A percentile compares a stretch with the other conserved stretches of the same genome.
Conservation (phyloP, 2,797 vertebrate genomes). For the Dryobates pubescens region DNA sequence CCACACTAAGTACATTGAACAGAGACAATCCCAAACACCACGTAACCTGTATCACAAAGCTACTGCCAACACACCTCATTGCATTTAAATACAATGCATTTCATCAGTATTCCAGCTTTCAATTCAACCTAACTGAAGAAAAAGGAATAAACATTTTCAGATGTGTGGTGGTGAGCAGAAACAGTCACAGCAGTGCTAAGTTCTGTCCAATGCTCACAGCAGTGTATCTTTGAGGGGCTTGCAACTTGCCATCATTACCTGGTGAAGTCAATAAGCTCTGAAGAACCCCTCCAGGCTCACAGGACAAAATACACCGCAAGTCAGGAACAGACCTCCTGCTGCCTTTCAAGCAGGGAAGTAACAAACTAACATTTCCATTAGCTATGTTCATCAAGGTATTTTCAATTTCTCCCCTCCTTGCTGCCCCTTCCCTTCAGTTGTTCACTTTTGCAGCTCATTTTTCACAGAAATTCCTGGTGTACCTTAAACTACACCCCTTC, state of each 20-base stretch:
- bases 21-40: not conserved
- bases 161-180: not conserved
- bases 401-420: not conserved
- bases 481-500: not conserved
- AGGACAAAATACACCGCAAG: rapidly evolving
- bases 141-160: not conserved
- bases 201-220: not conserved
- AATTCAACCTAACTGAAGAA: not conserved
- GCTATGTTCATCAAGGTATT: not conserved
- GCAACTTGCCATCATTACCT: not conserved
- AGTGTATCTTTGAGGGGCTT: rapidly evolving
- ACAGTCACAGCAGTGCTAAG: not conserved
- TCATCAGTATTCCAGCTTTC: not conserved
- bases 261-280: not conserved
- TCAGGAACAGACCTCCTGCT: not conserved
- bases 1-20: not conserved
- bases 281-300: not conserved
- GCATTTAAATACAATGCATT: rapidly evolving
- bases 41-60: not conserved
- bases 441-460: not conserved
- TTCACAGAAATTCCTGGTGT: not conserved
- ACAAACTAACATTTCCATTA: not conserved
- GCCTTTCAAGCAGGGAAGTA: not conserved
- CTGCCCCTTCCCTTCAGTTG: not conserved
- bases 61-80: not conserved